Conservation (phyloP, 2,797 vertebrate genomes). For the Sebastes iracundus region DNA sequence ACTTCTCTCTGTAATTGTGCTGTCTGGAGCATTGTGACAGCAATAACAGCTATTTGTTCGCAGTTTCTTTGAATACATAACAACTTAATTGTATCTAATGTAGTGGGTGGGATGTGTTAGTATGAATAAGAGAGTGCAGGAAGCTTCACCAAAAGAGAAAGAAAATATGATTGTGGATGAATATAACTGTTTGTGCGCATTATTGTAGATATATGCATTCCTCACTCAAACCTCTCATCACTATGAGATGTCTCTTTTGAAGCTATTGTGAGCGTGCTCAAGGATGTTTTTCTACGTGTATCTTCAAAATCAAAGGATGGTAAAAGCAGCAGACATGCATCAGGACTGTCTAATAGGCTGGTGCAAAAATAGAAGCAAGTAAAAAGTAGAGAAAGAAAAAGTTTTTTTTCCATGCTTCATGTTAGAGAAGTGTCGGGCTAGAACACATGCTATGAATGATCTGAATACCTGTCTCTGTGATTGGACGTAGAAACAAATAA, state of each 20-base stretch:
- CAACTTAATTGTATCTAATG: neutral
- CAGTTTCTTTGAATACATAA: neutral
- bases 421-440: neutral
- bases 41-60: neutral
- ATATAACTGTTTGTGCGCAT: neutral
- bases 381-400: neutral
- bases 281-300: neutral
- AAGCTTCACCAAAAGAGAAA: neutral
- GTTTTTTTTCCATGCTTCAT: neutral
- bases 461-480: neutral
- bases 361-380: constrained; percentile 17
- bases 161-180: neutral
- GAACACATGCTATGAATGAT: neutral
- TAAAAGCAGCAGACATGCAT: neutral
- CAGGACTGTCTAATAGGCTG: neutral
- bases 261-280: neutral
- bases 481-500: neutral
- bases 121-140: neutral
- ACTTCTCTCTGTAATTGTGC: neutral
- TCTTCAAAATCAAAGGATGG: constrained; percentile 19
- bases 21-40: neutral
- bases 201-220: neutral
- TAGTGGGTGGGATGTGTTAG: neutral
- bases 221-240: neutral
- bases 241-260: neutral